Conservation (phyloP, 1,140 invertebrate species). For the Andricus grossulariae region DNA sequence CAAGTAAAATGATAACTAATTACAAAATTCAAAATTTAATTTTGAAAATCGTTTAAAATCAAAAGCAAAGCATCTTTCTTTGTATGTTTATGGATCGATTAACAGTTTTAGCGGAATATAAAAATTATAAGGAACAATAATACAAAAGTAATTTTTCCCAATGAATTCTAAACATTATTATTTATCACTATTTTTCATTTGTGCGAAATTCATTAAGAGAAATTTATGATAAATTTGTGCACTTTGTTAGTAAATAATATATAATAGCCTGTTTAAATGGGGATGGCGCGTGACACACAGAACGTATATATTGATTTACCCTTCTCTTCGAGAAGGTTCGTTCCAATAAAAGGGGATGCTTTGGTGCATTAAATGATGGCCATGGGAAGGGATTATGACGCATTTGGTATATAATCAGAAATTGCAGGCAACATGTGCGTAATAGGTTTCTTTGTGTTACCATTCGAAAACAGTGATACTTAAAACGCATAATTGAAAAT, state of each 20-base stretch:
- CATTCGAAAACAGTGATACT: slow-evolving; percentile 14
- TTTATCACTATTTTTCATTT: no score
- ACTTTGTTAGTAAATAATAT: slow-evolving; percentile 30
- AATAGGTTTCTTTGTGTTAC: slow-evolving; percentile 26
- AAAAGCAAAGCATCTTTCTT: no score
- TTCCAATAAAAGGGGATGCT: slow-evolving; percentile 11
- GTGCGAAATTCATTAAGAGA: no score
- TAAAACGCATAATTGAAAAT: slow-evolving; percentile 1
- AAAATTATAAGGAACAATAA: no score
- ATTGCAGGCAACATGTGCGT: slow-evolving; percentile 13
- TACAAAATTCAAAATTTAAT: no score
- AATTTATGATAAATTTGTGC: neutral
- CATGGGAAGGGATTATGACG: slow-evolving; percentile 26
- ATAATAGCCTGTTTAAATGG: neutral
- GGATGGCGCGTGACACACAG: slow-evolving; percentile 17
- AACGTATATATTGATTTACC: slow-evolving; percentile 31
- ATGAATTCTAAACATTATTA: no score
- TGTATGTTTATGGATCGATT: no score
- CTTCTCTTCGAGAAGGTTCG: slow-evolving; percentile 10
- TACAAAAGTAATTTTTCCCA: no score
- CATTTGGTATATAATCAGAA: slow-evolving; percentile 30
- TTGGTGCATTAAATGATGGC: slow-evolving; percentile 28
- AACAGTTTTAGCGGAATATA: no score
- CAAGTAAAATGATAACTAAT: neutral
- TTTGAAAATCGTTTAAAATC: no score